phyloP scores from a whole-genome alignment of 2,888 invertebrate species.

The Branchinecta sandiegonensis region DNA sequence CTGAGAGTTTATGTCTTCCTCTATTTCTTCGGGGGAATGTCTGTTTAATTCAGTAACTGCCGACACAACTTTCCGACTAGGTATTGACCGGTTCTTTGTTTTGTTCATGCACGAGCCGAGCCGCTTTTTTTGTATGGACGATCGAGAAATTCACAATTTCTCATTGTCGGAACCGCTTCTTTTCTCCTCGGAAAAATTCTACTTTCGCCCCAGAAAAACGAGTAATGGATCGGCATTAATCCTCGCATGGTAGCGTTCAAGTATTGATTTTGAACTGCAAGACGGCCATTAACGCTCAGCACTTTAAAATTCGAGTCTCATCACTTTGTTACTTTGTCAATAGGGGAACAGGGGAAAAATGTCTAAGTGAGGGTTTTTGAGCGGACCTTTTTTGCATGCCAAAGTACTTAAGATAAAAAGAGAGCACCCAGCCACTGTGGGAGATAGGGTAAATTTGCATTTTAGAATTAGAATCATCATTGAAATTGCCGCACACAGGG shows the following conservation, averaged over 20 bases:
- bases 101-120: no score
- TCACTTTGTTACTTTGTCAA: conserved; percentile 15
- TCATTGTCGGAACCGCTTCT: conserved; percentile 7
- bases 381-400: conserved; percentile 17
- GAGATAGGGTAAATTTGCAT: no score
- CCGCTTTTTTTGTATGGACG: background rate
- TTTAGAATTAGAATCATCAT: no score
- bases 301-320: conserved; percentile 15
- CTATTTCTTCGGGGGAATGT: no score
- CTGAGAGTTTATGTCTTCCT: no score
- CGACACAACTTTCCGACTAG: no score
- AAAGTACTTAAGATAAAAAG: conserved; percentile 11
- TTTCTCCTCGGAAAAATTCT: background rate
- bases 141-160: conserved; percentile 6
- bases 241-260: background rate
- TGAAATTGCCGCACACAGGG: no score
- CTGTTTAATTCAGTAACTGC: no score
- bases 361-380: conserved; percentile 1
- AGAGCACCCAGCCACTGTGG: background rate
- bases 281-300: conserved; percentile 11
- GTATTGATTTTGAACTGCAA: background rate
- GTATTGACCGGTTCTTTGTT: no score
- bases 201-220: conserved; percentile 5
- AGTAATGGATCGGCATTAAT: conserved; percentile 15
- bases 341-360: conserved; percentile 15